Evolutionary conservation across 2,113 vertebrate genomes (phyloP), one percentile per base, ranked within the genome.

Genomic region (Pachyramphus minor): DNA sequence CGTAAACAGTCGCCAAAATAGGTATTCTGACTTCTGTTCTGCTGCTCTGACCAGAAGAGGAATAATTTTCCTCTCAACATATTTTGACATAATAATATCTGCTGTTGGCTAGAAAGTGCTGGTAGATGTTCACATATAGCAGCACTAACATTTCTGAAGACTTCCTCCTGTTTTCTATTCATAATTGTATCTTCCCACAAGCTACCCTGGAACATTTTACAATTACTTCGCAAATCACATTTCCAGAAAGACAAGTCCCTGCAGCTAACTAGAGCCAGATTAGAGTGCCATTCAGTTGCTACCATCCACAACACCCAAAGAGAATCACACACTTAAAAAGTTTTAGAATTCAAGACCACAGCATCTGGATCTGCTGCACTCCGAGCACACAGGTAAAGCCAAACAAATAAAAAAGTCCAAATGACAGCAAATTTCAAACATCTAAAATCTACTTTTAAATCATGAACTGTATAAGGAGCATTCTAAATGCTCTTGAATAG

Each of bases 81-180:
- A 86, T 84, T 86, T 86, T 92, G 85, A 90, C 79, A 91, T 45
- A 60, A 60, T 77, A 95, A 71, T 97, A 89, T 69, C 84, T 94
- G 49, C 64, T 92, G 28, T 62, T 92, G 79, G 88, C 83, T 94
- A 92, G 44, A 49, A 93, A 90, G 80, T 24, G 60, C 72, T 93
- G 92, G 93, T 90, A 95, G 90, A 89, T 95, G 92, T 81, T 86
- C 85, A 81, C 45, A 66, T 45, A 49, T 9, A 90, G 73, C 64
- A 89, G 47, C 44, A 75, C 31, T 71, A 93, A 74, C 60, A 49
- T 84, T 93, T 93, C 78, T 82, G 39, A 96, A 96, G 79, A 93
- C 52, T 95, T 95, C n/a, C 73, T 77, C 76, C 85, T 78, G 56
- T 72, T 95, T 90, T 91, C 79, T 92, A 53, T 63, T 93, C 80